These are phyloP conservation scores for Setipinna tenuifilis DNA, from an alignment of 2,797 vertebrate genomes.

Conservation along the genomic window DNA sequence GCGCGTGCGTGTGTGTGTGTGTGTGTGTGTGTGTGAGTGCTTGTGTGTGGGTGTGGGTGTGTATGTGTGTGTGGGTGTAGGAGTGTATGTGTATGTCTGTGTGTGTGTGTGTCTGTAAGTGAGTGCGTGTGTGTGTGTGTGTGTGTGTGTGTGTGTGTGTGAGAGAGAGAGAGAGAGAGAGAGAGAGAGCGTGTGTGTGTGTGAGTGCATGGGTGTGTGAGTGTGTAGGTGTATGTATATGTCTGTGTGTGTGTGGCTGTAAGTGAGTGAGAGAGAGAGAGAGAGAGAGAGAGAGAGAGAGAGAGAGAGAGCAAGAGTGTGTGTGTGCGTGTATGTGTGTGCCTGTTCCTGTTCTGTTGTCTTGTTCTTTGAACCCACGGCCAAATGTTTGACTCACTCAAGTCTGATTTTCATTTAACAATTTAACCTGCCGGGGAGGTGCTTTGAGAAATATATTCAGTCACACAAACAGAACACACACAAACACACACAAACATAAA, in stretches of 20 bases:
- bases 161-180: background rate
- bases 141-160: slow-evolving; percentile 1
- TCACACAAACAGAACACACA: background rate
- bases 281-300: background rate
- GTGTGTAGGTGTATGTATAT: slow-evolving; percentile 8
- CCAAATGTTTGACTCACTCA: slow-evolving; percentile 22
- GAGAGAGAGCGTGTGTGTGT: background rate
- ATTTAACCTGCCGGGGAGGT: slow-evolving; percentile 11
- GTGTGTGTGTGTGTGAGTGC: slow-evolving; percentile 63
- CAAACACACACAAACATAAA: background rate
- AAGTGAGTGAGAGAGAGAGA: background rate
- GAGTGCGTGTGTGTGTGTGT: slow-evolving; percentile 16
- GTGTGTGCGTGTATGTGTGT: background rate
- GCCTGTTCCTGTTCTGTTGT: slow-evolving; percentile 4
- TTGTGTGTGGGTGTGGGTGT: background rate
- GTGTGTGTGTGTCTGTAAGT: background rate
- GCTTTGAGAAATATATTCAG: slow-evolving; percentile 10
- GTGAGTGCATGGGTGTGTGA: background rate
- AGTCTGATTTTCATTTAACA: slow-evolving; percentile 23
- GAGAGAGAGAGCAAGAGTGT: background rate
- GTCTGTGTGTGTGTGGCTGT: background rate
- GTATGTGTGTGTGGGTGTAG: slow-evolving; percentile 16
- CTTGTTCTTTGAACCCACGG: slow-evolving; percentile 8
- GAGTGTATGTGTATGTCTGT: slow-evolving; percentile 5
- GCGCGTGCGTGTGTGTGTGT: slow-evolving; percentile 49